Evolutionary conservation across 2,797 vertebrate species (phyloP).

Genomic region (Mormyrops boulengeri): DNA sequence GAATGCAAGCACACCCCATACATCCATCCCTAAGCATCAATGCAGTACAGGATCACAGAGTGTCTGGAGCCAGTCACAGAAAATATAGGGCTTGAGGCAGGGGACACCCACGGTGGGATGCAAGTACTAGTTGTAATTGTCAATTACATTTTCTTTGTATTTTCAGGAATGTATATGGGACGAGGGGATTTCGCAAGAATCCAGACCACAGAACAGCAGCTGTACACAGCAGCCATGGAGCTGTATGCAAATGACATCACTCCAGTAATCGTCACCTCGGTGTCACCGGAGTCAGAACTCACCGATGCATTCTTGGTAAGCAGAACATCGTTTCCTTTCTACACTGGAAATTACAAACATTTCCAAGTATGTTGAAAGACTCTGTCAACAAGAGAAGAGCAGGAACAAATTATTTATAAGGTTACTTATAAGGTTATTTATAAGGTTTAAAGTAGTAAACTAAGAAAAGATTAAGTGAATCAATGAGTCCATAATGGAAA

Average conservation of each 20-base stretch:
- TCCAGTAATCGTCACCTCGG: conserved; percentile 41
- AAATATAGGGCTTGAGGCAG: background rate
- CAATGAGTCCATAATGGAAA: background rate
- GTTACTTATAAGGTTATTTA: background rate
- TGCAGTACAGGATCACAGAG: background rate
- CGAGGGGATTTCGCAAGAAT: background rate
- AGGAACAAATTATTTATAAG: background rate
- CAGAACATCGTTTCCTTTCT: background rate
- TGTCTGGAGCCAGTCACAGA: background rate
- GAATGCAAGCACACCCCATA: background rate
- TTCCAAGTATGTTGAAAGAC: background rate
- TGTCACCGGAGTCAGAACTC: conserved; percentile 26
- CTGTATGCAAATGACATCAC: conserved; percentile 33
- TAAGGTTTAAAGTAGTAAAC: background rate
- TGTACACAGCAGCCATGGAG: conserved; percentile 38
- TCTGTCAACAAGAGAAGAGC: background rate
- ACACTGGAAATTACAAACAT: background rate
- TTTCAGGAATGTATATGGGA: background rate
- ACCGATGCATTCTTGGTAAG: conserved; percentile 42
- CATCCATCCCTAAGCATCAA: background rate
- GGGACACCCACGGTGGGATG: background rate
- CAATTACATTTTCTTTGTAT: background rate
- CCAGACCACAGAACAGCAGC: background rate
- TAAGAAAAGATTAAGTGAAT: background rate
- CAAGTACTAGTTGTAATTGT: background rate